phyloP scores from a whole-genome alignment of 2,113 vertebrate genomes.

The Collichthys lucidus region DNA sequence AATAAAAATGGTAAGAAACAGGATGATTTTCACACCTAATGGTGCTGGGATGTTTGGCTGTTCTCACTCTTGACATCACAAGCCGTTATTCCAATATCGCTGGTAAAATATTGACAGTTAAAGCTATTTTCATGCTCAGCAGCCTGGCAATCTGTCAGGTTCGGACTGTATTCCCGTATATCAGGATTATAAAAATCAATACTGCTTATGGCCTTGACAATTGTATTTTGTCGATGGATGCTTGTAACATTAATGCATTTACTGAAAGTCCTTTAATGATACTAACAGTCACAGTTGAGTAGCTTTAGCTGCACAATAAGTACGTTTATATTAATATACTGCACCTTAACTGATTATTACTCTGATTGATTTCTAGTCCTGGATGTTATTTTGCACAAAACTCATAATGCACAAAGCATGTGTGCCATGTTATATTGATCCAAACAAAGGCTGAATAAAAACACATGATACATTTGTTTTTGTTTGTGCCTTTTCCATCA shows the following conservation, averaged over 20 bases:
- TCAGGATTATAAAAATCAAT: constrained; percentile 15
- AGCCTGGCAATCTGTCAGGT: no score
- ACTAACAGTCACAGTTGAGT: not conserved
- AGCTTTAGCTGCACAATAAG: not conserved
- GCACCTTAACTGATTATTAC: no score
- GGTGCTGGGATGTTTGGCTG: not conserved
- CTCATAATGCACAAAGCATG: no score
- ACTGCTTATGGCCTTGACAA: not conserved
- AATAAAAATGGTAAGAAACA: not conserved
- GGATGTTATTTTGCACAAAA: no score
- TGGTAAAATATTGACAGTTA: not conserved
- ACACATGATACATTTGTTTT: no score
- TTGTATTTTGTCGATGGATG: not conserved
- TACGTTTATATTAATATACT: not conserved
- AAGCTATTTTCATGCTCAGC: not conserved
- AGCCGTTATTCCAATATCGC: not conserved
- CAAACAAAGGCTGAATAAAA: no score
- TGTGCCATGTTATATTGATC: not conserved
- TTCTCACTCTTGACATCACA: not conserved
- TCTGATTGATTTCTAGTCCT: no score
- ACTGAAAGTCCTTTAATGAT: not conserved
- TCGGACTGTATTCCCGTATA: not conserved
- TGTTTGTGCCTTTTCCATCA: no score
- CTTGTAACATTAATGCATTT: not conserved
- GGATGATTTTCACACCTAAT: not conserved